Percentiles rank a stretch among this genome's conserved stretches.
Conservation (phyloP, 2,888 invertebrate genomes). For the Ceramica pisi region DNA sequence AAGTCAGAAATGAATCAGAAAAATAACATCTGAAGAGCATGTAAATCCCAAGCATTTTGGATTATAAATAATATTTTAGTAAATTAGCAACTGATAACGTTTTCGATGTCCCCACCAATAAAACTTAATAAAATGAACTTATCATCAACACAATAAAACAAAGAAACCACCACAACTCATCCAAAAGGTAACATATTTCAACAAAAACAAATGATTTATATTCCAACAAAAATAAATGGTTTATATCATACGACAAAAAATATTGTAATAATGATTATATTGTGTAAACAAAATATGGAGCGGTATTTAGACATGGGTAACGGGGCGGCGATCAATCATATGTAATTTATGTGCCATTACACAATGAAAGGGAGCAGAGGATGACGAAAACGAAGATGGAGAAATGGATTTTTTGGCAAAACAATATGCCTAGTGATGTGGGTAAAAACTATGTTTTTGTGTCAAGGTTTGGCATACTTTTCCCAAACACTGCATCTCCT, state of each 20-base stretch:
- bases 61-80: not conserved
- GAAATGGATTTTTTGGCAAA: constrained; percentile 41
- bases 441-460: constrained; percentile 6
- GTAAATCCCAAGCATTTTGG: not conserved
- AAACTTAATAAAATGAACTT: not conserved
- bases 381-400: constrained; percentile 51
- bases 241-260: constrained; percentile 53
- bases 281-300: constrained; percentile 55
- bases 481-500: not conserved
- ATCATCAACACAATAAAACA: not conserved
- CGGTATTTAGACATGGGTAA: constrained; percentile 61
- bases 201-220: constrained; percentile 52
- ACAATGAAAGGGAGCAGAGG: constrained; percentile 51
- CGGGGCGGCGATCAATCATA: constrained; percentile 61
- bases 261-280: constrained; percentile 59
- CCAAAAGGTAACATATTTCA: constrained; percentile 34
- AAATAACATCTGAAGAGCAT: too few relatives aligned
- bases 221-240: constrained; percentile 50
- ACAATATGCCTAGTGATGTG: constrained; percentile 14
- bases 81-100: not conserved
- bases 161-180: constrained; percentile 8
- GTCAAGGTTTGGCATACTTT: not conserved
- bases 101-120: not conserved
- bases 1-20: too few relatives aligned
- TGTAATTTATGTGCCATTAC: constrained; percentile 67